Evolutionary conservation across 1,140 invertebrate species (phyloP), one percentile per base, ranked within the genome.

Genomic region (Bombus vancouverensis): DNA sequence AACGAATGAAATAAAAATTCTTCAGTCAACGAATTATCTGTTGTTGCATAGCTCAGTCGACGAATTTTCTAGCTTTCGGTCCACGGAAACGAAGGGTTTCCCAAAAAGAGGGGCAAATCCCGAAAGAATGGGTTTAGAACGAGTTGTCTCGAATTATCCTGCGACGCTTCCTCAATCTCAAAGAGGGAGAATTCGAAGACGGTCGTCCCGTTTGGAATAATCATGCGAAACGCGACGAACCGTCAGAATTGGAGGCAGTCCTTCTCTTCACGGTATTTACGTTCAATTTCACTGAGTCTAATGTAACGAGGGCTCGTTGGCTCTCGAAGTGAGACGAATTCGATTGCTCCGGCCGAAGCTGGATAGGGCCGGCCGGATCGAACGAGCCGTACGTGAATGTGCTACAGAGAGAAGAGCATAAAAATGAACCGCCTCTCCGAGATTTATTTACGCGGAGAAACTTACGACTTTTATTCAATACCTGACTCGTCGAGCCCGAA

Each of bases 271-370:
- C 44, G 66, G 83, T 85, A 82, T 86, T 86, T 86, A 86, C 84
- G 84, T 86, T 86, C 78, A 86, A 86, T 86, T 86, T 86, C 79
- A 75, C 79, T 59, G 79, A 70, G 57, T 72, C 71, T 80, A 80
- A 75, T 86, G 79, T 86, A 86, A 81, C 83, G 83, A 86, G 84
- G 66, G 71, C 85, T 86, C 72, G 85, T 86, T 86, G 80, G 85
- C 85, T 70, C 84, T 77, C 81, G 65, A 86, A 86, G 85, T 83
- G 85, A 83, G 85, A 86, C 85, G 85, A 86, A 86, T 86, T 83
- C 85, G 81, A 86, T 86, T 86, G 74, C 73, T 62, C 34, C 73
- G 78, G 6, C 6, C 65, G 32, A 15, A 53, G 39, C 34, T 13
- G 42, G 34, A 65, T 42, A 22, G 78, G 59, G 57, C 25, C 62